phyloP scores from a whole-genome alignment of 92 coral and sea anemone genomes.

The Palythoa grandiflora region DNA sequence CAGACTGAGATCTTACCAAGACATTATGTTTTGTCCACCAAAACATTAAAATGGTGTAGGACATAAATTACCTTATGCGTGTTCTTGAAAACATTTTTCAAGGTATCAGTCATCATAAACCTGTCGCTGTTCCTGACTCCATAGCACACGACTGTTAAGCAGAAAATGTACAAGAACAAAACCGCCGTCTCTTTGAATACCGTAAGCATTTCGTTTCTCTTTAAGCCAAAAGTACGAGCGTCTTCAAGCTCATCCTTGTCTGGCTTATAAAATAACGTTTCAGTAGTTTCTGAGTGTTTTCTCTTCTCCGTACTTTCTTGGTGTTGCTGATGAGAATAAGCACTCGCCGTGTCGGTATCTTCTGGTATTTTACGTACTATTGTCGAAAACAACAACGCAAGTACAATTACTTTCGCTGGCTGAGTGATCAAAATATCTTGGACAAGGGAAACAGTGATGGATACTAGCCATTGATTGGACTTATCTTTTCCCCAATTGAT shows the following conservation, averaged over 20 bases:
- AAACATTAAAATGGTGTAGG: neutral
- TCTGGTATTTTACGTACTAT: constrained; percentile 56
- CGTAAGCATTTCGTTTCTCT: constrained; percentile 56
- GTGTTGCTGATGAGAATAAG: neutral
- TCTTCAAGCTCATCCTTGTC: constrained; percentile 49
- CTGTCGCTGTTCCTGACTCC: constrained; percentile 66
- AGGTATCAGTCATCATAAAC: constrained; percentile 37
- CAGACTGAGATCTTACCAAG: too few species aligned
- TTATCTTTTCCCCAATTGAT: constrained; percentile 79
- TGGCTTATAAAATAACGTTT: neutral
- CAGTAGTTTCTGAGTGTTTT: neutral
- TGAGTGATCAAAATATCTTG: constrained; percentile 76
- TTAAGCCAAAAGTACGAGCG: constrained; percentile 54
- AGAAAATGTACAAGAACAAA: constrained; percentile 57
- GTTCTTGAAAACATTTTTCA: constrained; percentile 55
- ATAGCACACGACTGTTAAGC: constrained; percentile 62
- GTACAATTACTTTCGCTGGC: constrained; percentile 63
- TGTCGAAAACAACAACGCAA: constrained; percentile 59
- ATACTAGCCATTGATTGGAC: constrained; percentile 74
- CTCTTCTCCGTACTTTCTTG: neutral
- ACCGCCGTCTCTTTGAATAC: constrained; percentile 54
- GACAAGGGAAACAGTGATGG: constrained; percentile 73
- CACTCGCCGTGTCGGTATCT: neutral
- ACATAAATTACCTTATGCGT: constrained; percentile 46
- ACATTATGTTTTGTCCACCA: too few species aligned